A percentile compares a stretch with the other conserved stretches of the same genome.
phyloP scores from a whole-genome alignment of 2,113 vertebrate genomes.

The Pseudopipra pipra region DNA sequence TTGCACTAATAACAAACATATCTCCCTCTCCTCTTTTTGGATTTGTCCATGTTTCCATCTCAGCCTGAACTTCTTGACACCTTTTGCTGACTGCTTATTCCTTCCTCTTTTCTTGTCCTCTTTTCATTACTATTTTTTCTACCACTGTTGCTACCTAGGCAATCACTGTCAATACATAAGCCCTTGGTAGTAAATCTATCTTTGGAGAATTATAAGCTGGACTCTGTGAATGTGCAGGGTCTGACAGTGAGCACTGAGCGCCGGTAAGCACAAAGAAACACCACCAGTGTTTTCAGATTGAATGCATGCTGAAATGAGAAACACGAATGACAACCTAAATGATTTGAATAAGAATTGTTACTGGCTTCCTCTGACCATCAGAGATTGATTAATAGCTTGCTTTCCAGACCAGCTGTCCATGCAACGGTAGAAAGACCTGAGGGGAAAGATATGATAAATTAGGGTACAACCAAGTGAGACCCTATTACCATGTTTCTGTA shows the following conservation, averaged over 20 bases:
- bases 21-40: background rate
- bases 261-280: background rate
- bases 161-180: background rate
- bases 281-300: background rate
- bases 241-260: background rate
- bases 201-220: background rate
- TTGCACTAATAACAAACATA: background rate
- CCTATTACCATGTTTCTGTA: constrained; percentile 29
- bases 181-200: background rate
- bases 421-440: background rate
- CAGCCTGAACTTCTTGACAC: background rate
- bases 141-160: background rate
- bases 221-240: background rate
- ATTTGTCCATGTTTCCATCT: background rate
- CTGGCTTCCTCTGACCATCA: constrained; percentile 3
- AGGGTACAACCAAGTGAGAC: constrained; percentile 37
- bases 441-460: constrained; percentile 39
- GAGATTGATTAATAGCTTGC: constrained; percentile 59
- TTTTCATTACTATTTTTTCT: background rate
- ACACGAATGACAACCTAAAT: constrained; percentile 12
- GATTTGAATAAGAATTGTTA: constrained; percentile 47
- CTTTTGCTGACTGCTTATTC: background rate
- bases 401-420: constrained; percentile 36
- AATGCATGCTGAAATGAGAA: constrained; percentile 14
- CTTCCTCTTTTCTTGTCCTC: background rate